These are phyloP conservation scores for Pseudomyrmex pallidus DNA, from an alignment of 1,140 invertebrate species.

Conservation along the genomic window DNA sequence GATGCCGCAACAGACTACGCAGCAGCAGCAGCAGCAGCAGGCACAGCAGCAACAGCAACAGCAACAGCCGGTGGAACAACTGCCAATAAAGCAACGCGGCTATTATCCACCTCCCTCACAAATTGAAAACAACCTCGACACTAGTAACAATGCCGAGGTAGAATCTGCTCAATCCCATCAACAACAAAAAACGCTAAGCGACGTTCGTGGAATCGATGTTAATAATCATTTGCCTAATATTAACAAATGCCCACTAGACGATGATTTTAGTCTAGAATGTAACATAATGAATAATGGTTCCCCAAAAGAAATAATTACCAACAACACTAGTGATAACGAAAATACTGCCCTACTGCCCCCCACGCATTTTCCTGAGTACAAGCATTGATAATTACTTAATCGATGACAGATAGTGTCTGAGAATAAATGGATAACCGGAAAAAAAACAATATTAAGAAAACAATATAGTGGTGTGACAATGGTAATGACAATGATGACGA, in stretches of 20 bases:
- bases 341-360: constrained; percentile 84
- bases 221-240: constrained; percentile 82
- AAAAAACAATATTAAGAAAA: constrained; percentile 63
- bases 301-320: constrained; percentile 82
- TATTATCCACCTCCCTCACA: constrained; percentile 81
- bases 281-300: constrained; percentile 83
- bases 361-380: constrained; percentile 85
- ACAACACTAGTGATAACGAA: constrained; percentile 84
- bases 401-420: constrained; percentile 82
- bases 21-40: constrained; percentile 48
- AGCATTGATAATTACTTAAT: constrained; percentile 84
- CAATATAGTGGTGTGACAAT: constrained; percentile 78
- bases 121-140: constrained; percentile 77
- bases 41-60: constrained; percentile 62
- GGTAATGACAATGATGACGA: constrained; percentile 49
- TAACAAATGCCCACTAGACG: constrained; percentile 83
- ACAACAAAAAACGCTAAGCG: constrained; percentile 76
- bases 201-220: constrained; percentile 82
- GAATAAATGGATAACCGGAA: constrained; percentile 19
- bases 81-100: constrained; percentile 78
- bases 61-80: constrained; percentile 71
- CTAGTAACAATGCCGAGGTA: constrained; percentile 71
- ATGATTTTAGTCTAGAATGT: constrained; percentile 84
- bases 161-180: constrained; percentile 83
- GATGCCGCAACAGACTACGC: constrained; percentile 74